Evolutionary conservation across 2,888 invertebrate genomes (phyloP).

Genomic region (Yponomeuta plumbellus): DNA sequence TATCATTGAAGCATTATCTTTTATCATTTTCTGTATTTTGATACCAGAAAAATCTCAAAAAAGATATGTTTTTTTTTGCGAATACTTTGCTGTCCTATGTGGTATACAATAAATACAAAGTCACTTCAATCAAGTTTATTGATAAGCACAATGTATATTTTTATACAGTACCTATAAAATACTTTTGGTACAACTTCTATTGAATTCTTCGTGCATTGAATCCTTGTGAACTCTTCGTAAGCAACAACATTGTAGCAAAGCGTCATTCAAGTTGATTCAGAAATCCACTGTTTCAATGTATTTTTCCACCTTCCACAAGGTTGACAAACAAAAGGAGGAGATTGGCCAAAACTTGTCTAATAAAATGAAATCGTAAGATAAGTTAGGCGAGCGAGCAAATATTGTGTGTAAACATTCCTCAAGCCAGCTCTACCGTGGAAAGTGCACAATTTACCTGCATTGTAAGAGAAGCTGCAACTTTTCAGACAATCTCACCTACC

Average conservation of each 20-base stretch:
- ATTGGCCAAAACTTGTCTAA: neutral
- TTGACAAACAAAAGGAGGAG: neutral
- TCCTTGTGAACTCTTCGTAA: neutral
- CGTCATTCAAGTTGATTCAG: neutral
- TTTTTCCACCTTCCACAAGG: too few species aligned
- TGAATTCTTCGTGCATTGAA: neutral
- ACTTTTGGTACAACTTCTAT: neutral
- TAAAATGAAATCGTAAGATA: neutral
- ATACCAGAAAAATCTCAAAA: too few species aligned
- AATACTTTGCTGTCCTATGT: too few species aligned
- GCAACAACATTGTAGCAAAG: neutral
- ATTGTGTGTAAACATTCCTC: neutral
- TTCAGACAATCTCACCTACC: slow-evolving; percentile 25
- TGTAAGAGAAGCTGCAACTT: slow-evolving; percentile 19
- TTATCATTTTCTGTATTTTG: too few species aligned
- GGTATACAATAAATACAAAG: too few species aligned
- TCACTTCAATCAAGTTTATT: too few species aligned
- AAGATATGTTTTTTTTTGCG: too few species aligned
- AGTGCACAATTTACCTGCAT: slow-evolving; percentile 19
- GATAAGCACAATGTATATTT: too few species aligned
- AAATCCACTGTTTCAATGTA: too few species aligned
- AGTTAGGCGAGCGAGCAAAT: neutral
- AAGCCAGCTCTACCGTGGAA: neutral
- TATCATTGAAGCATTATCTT: too few species aligned
- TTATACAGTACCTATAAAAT: too few species aligned